These are phyloP conservation scores for Drosophila mimica DNA, from an alignment of 2,888 invertebrate genomes.

Conservation along the genomic window DNA sequence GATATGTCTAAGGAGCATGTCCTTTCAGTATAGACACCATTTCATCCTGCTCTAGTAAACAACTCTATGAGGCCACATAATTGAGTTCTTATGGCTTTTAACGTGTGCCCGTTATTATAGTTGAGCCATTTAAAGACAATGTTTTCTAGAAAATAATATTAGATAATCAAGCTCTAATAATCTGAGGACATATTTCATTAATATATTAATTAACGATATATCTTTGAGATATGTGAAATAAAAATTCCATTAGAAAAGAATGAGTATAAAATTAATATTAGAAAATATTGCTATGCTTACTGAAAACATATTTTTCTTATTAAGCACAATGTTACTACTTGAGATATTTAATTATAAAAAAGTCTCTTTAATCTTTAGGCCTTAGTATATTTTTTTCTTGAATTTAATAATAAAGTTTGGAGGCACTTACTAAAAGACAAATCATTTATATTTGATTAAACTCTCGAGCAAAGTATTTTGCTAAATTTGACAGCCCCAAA, in stretches of 20 bases:
- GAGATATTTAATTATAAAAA: neutral
- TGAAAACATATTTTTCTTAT: neutral
- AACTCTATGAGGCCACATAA: slow-evolving; percentile 57
- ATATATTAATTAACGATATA: neutral
- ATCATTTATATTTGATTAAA: neutral
- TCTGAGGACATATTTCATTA: neutral
- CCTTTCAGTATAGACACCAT: slow-evolving; percentile 28
- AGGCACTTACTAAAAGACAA: neutral
- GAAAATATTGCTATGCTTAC: neutral
- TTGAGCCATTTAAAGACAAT: slow-evolving; percentile 11
- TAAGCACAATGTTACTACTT: neutral
- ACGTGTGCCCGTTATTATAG: slow-evolving; percentile 18
- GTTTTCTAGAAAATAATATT: slow-evolving; percentile 7
- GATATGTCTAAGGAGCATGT: slow-evolving; percentile 26
- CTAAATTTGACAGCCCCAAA: neutral
- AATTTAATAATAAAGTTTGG: neutral
- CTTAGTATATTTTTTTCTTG: neutral
- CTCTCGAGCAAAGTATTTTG: neutral
- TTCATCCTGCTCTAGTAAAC: slow-evolving; percentile 15
- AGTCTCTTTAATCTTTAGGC: neutral
- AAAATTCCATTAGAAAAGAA: neutral
- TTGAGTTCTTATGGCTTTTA: slow-evolving; percentile 67
- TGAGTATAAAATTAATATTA: neutral
- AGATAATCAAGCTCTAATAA: neutral
- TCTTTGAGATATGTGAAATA: neutral